Evolutionary conservation across 1,140 invertebrate genomes (phyloP).

Genomic region (Homarus americanus): DNA sequence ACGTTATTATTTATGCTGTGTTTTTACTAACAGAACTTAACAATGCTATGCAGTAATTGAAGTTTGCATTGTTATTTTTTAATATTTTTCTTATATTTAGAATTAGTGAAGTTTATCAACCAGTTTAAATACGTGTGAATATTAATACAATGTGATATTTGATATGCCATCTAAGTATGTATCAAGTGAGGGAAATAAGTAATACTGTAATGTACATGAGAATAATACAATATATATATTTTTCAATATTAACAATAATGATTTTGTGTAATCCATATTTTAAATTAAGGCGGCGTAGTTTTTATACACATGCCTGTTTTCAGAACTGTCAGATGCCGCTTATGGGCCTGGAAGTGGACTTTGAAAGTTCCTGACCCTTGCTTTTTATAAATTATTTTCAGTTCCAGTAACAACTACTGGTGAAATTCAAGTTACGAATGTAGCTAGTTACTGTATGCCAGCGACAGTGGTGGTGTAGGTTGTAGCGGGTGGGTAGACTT

Average conservation of each 20-base stretch:
- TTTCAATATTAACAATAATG: background rate
- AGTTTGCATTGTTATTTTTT: too few species aligned
- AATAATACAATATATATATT: too few species aligned
- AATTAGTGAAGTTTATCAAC: too few species aligned
- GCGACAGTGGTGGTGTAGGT: constrained; percentile 26
- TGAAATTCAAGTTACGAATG: background rate
- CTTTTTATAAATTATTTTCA: constrained; percentile 13
- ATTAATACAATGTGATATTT: too few species aligned
- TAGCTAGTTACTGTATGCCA: background rate
- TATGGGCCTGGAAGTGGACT: background rate
- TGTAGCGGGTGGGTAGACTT: constrained; percentile 37
- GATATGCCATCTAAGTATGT: too few species aligned
- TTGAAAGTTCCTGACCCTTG: background rate
- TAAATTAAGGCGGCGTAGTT: background rate
- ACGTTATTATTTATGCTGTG: too few species aligned
- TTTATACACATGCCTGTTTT: background rate
- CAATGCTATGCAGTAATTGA: too few species aligned
- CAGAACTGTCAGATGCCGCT: background rate
- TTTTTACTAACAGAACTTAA: too few species aligned
- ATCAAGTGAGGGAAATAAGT: too few species aligned
- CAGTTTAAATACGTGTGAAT: too few species aligned
- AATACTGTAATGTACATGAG: too few species aligned
- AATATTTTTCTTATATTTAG: too few species aligned
- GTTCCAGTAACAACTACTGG: background rate
- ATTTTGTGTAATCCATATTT: background rate